phyloP scores from a whole-genome alignment of 2,888 invertebrate genomes.

The Perdita meconis region DNA sequence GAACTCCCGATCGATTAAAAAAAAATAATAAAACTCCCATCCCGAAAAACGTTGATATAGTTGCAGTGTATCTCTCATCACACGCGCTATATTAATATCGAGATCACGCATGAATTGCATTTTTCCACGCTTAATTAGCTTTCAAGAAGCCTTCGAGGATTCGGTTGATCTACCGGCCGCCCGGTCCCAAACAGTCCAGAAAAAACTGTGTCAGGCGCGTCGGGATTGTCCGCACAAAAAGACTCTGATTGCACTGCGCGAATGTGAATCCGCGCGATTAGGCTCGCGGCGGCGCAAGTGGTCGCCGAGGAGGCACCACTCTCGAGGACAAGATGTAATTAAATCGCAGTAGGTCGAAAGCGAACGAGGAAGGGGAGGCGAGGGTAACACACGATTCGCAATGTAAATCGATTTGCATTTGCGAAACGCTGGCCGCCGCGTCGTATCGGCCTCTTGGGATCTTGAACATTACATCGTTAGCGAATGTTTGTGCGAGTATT shows the following conservation, averaged over 20 bases:
- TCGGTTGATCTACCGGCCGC: no score
- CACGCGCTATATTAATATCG: no score
- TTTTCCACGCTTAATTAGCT: no score
- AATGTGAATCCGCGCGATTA: neutral
- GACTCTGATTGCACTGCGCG: neutral
- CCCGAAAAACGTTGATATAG: no score
- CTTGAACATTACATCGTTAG: conserved; percentile 6
- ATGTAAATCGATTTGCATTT: conserved; percentile 25
- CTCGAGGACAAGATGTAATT: conserved; percentile 17
- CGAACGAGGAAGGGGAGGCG: neutral
- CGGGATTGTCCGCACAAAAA: neutral
- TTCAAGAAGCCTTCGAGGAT: no score
- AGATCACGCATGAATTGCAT: no score
- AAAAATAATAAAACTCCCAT: no score
- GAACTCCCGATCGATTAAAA: no score
- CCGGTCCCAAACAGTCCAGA: neutral
- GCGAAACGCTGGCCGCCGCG: conserved; percentile 14
- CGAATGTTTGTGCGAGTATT: conserved; percentile 9
- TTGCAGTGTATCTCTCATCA: no score
- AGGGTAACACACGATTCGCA: conserved; percentile 9
- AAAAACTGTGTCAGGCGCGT: neutral
- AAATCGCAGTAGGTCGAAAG: conserved; percentile 8
- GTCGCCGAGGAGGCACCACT: neutral
- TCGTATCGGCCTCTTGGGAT: conserved; percentile 2
- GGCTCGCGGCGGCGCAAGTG: neutral